Evolutionary conservation across 2,797 vertebrate genomes (phyloP), one percentile per base, ranked within the genome.

Genomic region (Neopelma chrysocephalum): DNA sequence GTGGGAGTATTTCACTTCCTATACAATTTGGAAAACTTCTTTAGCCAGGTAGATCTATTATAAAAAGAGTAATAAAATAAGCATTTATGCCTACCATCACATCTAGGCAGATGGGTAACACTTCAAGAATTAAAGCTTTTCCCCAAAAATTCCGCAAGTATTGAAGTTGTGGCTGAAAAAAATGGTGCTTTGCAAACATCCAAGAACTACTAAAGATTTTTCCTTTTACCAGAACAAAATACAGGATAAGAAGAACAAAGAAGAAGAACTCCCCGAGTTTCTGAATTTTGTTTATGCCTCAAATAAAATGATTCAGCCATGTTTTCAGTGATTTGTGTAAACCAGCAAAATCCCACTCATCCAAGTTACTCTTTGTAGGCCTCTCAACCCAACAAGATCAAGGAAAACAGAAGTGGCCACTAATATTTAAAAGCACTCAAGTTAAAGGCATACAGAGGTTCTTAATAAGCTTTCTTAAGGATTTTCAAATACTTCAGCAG

Each of bases 201-300:
- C 22, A 54, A 60, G 29, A 78, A 22, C 36, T 16, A 82, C 50
- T 53, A 45, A 91, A 73, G n/a, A n/a, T 3, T 85, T 89, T 65
- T 31, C 19, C 19, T 75, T 19, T 62, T 77, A 73, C 11, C 4
- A 6, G 79, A 86, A 56, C 5, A 72, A 94, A 91, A 93, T 8
- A 51, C 5, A 68, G 48, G 27, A 60, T 42, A 54, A 82, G 70
- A 79, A 84, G 7, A 82, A 60, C 2, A 87, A 85, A 69, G 22
- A 43, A 72, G 76, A 87, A 51, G 4, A 87, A 84, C 10, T 53
- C 7, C 36, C 17, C 47, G 16, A 12, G 6, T 69, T 78, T 91
- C 17, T 89, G 80, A 80, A 89, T 86, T 95, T 94, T 80, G 26
- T 51, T 94, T 90, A 77, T 47, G 38, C 14, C 6, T 92, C 29